phyloP scores from a whole-genome alignment of 2,888 invertebrate genomes.

The Hirtodrosophila trivittata region DNA sequence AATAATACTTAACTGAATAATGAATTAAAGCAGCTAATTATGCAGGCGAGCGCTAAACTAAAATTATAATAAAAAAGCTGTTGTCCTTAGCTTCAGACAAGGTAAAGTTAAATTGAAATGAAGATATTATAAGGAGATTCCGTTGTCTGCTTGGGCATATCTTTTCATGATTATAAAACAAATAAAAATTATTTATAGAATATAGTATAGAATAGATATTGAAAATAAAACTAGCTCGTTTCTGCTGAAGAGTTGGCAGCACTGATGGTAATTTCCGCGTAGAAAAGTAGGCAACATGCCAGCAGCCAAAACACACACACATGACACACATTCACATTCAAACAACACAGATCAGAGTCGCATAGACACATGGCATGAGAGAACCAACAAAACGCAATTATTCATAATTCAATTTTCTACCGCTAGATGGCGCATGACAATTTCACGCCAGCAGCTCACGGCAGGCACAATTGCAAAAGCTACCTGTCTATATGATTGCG shows the following conservation, averaged over 20 bases:
- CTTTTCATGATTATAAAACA: too few species aligned
- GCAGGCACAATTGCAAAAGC: constrained; percentile 45
- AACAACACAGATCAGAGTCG: background rate
- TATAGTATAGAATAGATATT: too few species aligned
- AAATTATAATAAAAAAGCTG: too few species aligned
- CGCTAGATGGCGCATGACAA: constrained; percentile 69
- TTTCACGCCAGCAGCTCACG: constrained; percentile 56
- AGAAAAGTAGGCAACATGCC: constrained; percentile 56
- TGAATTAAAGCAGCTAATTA: too few species aligned
- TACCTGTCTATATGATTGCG: constrained; percentile 5
- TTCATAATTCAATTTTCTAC: constrained; percentile 75
- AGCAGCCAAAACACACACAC: constrained; percentile 10
- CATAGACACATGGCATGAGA: constrained; percentile 3
- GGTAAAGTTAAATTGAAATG: too few species aligned
- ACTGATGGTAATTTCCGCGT: constrained; percentile 24
- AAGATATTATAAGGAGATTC: too few species aligned
- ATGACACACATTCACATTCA: constrained; percentile 11
- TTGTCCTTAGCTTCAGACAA: too few species aligned
- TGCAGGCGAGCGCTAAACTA: too few species aligned
- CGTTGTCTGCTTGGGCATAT: too few species aligned
- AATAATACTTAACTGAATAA: too few species aligned
- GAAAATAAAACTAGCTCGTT: too few species aligned
- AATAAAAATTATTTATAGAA: too few species aligned
- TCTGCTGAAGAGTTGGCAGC: background rate
- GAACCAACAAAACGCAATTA: constrained; percentile 67